Evolutionary conservation across 2,113 vertebrate species (phyloP), one percentile per base, ranked within the genome.

Genomic region (Upupa epops): DNA sequence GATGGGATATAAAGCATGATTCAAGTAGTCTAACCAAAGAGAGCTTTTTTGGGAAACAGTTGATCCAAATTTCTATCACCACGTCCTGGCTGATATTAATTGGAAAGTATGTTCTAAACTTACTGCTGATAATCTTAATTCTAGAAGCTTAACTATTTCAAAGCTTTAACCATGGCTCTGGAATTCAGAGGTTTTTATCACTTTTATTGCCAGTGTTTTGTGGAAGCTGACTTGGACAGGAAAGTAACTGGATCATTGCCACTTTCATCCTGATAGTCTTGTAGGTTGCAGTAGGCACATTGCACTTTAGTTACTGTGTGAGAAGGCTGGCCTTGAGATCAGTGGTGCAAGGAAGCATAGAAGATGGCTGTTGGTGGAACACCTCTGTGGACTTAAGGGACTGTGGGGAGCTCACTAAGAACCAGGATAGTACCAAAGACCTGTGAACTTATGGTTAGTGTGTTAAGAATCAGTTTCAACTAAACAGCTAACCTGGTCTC

Each of bases 361-460:
- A 3, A 15, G 18, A 0, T 63, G n/a, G 78, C 37, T 84, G 0
- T 21, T 1, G 3, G n/a, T 61, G 55, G 31, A n/a, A 14, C 9
- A n/a, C 10, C 10, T 42, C 45, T 6, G 3, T 18, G n/a, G 26
- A 26, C 1, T 54, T 51, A 16, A 52, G 37, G 31, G 28, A 9
- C 54, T 70, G 2, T 3, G 2, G 21, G 16, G 20, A 81, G 3
- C 56, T 80, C 46, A 17, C 48, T n/a, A 49, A 76, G 63, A 72
- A 52, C 16, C 15, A 20, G n/a, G 54, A 28, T 15, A 25, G 9
- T 28, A 48, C 45, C n/a, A 29, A 37, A 88, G 68, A 54, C 16
- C 37, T 68, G 20, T 22, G 45, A 13, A 26, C 26, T 79, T 48
- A 59, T 54, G 36, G 10, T 12, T 68, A 26, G 5, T 40, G 9